A percentile compares a stretch with the other conserved stretches of the same genome.
These are phyloP conservation scores for Tuberolachnus salignus DNA, from an alignment of 2,888 invertebrate species.

Conservation along the genomic window DNA sequence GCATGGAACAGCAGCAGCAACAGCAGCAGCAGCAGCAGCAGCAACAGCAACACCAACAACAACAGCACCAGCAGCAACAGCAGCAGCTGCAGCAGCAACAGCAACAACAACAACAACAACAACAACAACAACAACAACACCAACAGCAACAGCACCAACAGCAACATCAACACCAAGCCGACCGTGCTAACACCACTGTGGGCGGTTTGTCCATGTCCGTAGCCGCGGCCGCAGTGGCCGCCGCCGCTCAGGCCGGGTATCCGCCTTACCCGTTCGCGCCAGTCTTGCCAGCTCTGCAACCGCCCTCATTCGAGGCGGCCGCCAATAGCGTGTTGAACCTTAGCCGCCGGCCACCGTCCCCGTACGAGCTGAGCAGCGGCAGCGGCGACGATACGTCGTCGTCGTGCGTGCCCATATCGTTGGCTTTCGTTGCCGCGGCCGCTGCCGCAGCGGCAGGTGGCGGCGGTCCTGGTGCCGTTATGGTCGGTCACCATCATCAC, in stretches of 20 bases:
- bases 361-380: slow-evolving; percentile 81
- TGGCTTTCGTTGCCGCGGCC: slow-evolving; percentile 50
- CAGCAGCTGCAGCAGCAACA: slow-evolving; percentile 74
- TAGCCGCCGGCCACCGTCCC: slow-evolving; percentile 70
- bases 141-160: slow-evolving; percentile 63
- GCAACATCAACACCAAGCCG: slow-evolving; percentile 71
- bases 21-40: slow-evolving; percentile 65
- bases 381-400: slow-evolving; percentile 69
- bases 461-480: neutral
- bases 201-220: slow-evolving; percentile 64
- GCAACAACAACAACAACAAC: slow-evolving; percentile 72
- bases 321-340: slow-evolving; percentile 64
- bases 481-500: slow-evolving; percentile 31
- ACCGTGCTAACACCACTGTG: slow-evolving; percentile 64
- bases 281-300: slow-evolving; percentile 63
- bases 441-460: slow-evolving; percentile 19
- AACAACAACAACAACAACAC: slow-evolving; percentile 69
- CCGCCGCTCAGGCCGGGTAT: slow-evolving; percentile 69
- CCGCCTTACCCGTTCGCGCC: slow-evolving; percentile 73
- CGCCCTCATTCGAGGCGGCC: slow-evolving; percentile 61
- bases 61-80: slow-evolving; percentile 63
- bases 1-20: slow-evolving; percentile 62
- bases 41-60: slow-evolving; percentile 67
- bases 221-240: slow-evolving; percentile 62
- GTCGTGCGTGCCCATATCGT: slow-evolving; percentile 56